Evolutionary conservation across 2,113 vertebrate species (phyloP), one percentile per base, ranked within the genome.

Genomic region (Myotis davidii): DNA sequence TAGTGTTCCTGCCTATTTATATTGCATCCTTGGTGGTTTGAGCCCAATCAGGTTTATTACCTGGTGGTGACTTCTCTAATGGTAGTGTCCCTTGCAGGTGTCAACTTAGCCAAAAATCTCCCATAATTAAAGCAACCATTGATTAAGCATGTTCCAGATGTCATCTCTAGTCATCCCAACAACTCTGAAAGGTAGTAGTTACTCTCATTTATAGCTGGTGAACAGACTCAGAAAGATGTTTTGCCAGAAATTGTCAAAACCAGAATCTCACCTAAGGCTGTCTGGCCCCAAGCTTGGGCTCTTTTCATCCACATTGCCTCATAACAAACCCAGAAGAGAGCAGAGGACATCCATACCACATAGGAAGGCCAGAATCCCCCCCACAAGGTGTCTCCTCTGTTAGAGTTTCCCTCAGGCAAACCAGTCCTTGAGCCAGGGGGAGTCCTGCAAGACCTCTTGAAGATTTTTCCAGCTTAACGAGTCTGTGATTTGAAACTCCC

Each of bases 61-160:
- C 59, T 89, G 27, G 34, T 90, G 76, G 79, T 85, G 37, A 82
- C 45, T 72, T 97, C 81, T 94, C 12, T 85, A 59, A 85, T 74
- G 83, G 14, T 64, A 11, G 21, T 48, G 54, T 79, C 48, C 29
- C 27, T 85, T 73, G 8, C 3, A 54, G 29, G 37, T 78, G 54
- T 45, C 45, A 88, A 59, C 23, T 88, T 64, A 93, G 86, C 50
- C 74, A n/a, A 64, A 85, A 95, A 16, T 87, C 39, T 39, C 13
- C 45, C 21, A 20, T 64, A 92, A 86, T 74, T 89, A 94, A 90
- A 84, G 9, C 70, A 97, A 20, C 14, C 54, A 73, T 34, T 61
- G 17, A 95, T 82, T 77, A 76, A 95, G 74, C 25, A 54, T 73
- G 82, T 95, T 77, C 10, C 23, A 91, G 87, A 90, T 95, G 76